Evolutionary conservation across 1,140 invertebrate species (phyloP).

Genomic region (Listronotus bonariensis): DNA sequence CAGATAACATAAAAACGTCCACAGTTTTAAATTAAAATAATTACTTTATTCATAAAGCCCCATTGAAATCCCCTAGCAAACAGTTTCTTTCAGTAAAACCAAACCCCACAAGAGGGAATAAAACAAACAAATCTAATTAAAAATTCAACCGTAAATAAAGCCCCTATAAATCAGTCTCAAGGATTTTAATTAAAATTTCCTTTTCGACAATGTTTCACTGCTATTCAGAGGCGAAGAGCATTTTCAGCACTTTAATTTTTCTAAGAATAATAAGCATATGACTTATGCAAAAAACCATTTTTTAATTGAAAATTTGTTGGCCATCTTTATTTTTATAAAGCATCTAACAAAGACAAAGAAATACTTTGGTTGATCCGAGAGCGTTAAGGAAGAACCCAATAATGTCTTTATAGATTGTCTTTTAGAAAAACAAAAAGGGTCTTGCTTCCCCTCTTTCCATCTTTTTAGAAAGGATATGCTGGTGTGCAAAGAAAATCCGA

Average conservation of each 20-base stretch:
- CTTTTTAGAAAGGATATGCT: slow-evolving; percentile 19
- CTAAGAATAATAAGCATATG: background rate
- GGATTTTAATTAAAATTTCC: slow-evolving; percentile 37
- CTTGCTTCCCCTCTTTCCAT: background rate
- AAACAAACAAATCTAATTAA: slow-evolving; percentile 39
- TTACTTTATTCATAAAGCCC: slow-evolving; percentile 1
- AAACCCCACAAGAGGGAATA: slow-evolving; percentile 2
- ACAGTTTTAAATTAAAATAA: background rate
- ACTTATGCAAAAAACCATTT: background rate
- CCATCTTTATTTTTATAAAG: background rate
- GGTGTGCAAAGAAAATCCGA: slow-evolving; percentile 11
- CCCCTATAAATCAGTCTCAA: slow-evolving; percentile 28
- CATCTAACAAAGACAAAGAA: background rate
- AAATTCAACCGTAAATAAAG: slow-evolving; percentile 28
- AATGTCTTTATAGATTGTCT: slow-evolving; percentile 29
- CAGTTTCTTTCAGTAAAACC: background rate
- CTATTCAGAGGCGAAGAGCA: slow-evolving; percentile 21
- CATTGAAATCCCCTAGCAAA: background rate
- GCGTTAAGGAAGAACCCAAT: background rate
- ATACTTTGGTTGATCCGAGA: slow-evolving; percentile 4
- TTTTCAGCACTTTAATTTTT: slow-evolving; percentile 25
- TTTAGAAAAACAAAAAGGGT: slow-evolving; percentile 24
- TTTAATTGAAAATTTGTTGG: background rate
- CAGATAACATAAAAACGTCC: background rate
- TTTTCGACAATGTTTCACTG: slow-evolving; percentile 26